Base-by-base conservation (phyloP, 2,888 invertebrate genomes). In the Netelia inedita region DNA sequence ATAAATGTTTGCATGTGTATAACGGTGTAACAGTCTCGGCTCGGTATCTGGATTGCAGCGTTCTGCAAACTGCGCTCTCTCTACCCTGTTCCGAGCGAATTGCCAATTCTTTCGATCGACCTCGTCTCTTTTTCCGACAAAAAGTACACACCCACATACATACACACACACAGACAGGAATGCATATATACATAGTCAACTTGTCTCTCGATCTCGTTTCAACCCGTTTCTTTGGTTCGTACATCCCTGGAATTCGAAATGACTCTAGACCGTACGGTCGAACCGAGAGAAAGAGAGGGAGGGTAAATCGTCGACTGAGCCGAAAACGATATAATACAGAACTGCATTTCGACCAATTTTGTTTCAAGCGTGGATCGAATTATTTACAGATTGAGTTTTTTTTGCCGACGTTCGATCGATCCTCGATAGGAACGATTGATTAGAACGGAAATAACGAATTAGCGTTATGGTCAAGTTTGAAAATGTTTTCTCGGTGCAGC, bases 191-290 rank as follows among this genome's bases (percentile, higher is more conserved):
- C 63, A 63, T 61, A 14, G 23, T 50, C 11, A 21, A 61, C 55
- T 65, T 23, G 35, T 61, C 35, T 68, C 68, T 55, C 68, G 53
- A 68, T 81, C 69, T 75, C 41, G 46, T 46, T 86, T 63, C 75
- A 74, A 84, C 85, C 85, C 79, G 80, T 73, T 84, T 85, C 83
- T 74, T 50, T 41, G 69, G 65, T 66, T 75, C 82, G 80, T 82
- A 78, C 85, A 65, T 61, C 46, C 66, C 21, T 65, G 79, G 79
- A 78, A 82, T 66, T 75, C 68, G 63, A 79, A 86, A 89, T 88
- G 85, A 88, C 86, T 88, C 79, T 79, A 82, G 83, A 75, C 43
- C 68, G 11, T 41, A 63, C 35, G n/a, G 43, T 23, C 53, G 68
- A 55, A 63, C 19, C 9, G 11, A 19, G 14, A 16, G 11, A 8